Percentiles rank a stretch among this genome's conserved stretches.
Evolutionary conservation across 2,113 vertebrate species (phyloP).

Genomic region (Condylura cristata): DNA sequence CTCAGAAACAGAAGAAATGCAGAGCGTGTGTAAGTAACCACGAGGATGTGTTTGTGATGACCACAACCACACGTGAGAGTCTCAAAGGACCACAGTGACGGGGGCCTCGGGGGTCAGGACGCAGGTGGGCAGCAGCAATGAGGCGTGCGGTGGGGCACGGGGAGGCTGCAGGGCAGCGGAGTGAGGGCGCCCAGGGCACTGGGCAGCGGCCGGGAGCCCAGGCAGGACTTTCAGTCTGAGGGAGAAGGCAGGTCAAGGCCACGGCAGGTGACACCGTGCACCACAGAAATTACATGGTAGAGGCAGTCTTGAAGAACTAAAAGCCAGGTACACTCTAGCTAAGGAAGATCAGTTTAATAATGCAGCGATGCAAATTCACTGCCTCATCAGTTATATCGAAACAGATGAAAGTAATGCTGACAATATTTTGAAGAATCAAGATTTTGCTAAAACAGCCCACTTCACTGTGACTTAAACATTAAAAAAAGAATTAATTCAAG

Average conservation of each 20-base stretch:
- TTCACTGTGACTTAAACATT: constrained; percentile 6
- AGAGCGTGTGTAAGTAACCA: background rate
- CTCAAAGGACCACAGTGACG: background rate
- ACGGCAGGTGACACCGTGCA: background rate
- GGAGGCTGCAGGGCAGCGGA: background rate
- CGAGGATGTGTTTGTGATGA: background rate
- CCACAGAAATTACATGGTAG: background rate
- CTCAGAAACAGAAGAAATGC: background rate
- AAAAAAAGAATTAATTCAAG: background rate
- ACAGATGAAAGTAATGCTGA: background rate
- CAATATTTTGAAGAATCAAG: background rate
- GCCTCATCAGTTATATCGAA: background rate
- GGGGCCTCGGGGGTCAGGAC: background rate
- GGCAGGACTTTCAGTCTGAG: background rate
- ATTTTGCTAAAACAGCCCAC: background rate
- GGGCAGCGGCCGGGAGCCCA: background rate
- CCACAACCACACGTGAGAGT: background rate
- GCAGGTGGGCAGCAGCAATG: background rate
- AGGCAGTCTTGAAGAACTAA: background rate
- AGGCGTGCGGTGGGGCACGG: background rate
- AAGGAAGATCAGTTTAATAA: constrained; percentile 7
- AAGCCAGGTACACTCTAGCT: background rate
- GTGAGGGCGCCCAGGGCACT: background rate
- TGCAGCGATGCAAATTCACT: background rate
- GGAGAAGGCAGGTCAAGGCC: background rate